Evolutionary conservation across 1,140 invertebrate species (phyloP).

Genomic region (Macrobrachium rosenbergii): DNA sequence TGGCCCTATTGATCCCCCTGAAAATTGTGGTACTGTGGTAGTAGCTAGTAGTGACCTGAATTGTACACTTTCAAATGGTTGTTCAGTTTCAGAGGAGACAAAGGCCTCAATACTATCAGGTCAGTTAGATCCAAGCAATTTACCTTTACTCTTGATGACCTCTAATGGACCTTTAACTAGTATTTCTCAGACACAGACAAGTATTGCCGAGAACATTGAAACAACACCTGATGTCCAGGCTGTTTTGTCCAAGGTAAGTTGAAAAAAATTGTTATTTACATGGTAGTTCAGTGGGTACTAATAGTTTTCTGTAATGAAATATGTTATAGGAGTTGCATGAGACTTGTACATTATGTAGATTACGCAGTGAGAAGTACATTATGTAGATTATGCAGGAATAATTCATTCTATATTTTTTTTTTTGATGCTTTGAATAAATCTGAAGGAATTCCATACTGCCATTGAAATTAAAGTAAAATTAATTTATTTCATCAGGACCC

Average conservation of each 20-base stretch:
- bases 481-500: slow-evolving; percentile 17
- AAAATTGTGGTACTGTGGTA: too few relatives aligned
- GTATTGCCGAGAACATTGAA: background rate
- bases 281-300: background rate
- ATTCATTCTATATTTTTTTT: too few relatives aligned
- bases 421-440: too few relatives aligned
- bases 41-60: too few relatives aligned
- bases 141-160: slow-evolving; percentile 48
- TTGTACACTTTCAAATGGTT: too few relatives aligned
- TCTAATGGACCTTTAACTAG: slow-evolving; percentile 32
- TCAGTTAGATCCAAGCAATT: slow-evolving; percentile 21
- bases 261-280: background rate
- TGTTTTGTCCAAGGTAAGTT: background rate
- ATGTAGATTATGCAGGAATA: too few relatives aligned
- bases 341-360: too few relatives aligned
- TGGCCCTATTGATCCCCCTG: too few relatives aligned
- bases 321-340: too few relatives aligned
- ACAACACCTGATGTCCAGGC: slow-evolving; percentile 1
- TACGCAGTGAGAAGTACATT: background rate
- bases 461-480: background rate
- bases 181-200: slow-evolving; percentile 24
- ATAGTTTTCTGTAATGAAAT: background rate
- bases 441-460: too few relatives aligned
- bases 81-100: too few relatives aligned
- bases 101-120: background rate